Evolutionary conservation across 2,113 vertebrate genomes (phyloP).

Genomic region (Poeciliopsis prolifica): DNA sequence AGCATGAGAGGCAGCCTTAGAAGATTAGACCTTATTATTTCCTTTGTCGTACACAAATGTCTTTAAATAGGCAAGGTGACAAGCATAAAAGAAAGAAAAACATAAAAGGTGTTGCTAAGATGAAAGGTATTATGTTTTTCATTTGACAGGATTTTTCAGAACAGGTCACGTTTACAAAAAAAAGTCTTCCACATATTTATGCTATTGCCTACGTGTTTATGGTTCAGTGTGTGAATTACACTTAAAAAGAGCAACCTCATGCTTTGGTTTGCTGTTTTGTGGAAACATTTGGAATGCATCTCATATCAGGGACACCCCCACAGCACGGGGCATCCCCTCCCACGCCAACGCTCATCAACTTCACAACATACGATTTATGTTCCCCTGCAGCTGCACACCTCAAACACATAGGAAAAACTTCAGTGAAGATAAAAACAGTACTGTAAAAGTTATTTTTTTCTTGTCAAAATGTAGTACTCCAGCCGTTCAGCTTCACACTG

Average conservation of each 20-base stretch:
- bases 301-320: constrained; percentile 55
- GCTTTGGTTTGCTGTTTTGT: constrained; percentile 21
- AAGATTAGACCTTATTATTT: background rate
- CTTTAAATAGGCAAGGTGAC: background rate
- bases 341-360: constrained; percentile 14
- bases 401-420: constrained; percentile 12
- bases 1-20: background rate
- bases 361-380: constrained; percentile 22
- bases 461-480: constrained; percentile 17
- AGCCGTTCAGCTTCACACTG: constrained; percentile 12
- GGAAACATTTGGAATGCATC: constrained; percentile 45
- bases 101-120: background rate
- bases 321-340: constrained; percentile 56
- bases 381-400: constrained; percentile 41
- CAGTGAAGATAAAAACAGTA: constrained; percentile 10
- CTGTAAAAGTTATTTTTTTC: constrained; percentile 1
- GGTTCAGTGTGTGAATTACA: background rate
- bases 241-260: constrained; percentile 3
- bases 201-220: constrained; percentile 7
- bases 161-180: constrained; percentile 11
- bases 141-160: constrained; percentile 2
- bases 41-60: background rate
- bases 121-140: constrained; percentile 24
- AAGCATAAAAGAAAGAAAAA: background rate
- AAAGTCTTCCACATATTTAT: background rate